Conservation (phyloP, 2,888 invertebrate species). For the Tachina grossa region DNA sequence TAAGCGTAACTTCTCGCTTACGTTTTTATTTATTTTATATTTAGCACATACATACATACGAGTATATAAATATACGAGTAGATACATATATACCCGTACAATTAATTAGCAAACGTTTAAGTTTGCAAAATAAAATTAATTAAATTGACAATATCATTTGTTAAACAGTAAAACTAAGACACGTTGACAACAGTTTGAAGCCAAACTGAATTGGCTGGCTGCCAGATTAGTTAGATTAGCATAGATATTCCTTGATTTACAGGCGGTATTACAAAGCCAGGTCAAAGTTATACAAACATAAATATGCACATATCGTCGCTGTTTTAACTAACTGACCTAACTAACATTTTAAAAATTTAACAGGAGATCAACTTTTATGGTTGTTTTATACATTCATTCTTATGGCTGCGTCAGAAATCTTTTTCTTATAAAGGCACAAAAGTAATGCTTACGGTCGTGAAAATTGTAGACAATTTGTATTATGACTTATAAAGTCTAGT, state of each 20-base stretch:
- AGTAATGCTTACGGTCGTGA: too few species aligned
- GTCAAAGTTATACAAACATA: neutral
- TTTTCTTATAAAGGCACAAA: too few species aligned
- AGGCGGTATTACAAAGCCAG: neutral
- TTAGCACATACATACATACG: neutral
- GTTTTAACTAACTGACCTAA: too few species aligned
- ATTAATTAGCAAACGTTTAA: conserved; percentile 67
- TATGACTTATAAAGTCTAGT: too few species aligned
- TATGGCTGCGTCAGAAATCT: too few species aligned
- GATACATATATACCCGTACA: conserved; percentile 14
- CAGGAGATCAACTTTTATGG: too few species aligned
- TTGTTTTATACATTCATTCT: too few species aligned
- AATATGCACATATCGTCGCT: neutral
- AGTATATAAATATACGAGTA: too few species aligned
- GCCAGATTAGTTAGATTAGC: conserved; percentile 21
- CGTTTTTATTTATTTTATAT: conserved; percentile 18
- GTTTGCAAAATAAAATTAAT: conserved; percentile 61
- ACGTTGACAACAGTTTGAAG: conserved; percentile 26
- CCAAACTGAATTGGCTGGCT: conserved; percentile 1
- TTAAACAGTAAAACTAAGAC: conserved; percentile 49
- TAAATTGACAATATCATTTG: conserved; percentile 67
- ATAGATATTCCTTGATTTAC: neutral
- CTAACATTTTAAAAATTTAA: too few species aligned
- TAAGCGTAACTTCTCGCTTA: conserved; percentile 28
- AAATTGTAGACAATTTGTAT: too few species aligned